Evolutionary conservation across 2,113 vertebrate species (phyloP), one percentile per base, ranked within the genome.

Genomic region (Saimiri boliviensis): DNA sequence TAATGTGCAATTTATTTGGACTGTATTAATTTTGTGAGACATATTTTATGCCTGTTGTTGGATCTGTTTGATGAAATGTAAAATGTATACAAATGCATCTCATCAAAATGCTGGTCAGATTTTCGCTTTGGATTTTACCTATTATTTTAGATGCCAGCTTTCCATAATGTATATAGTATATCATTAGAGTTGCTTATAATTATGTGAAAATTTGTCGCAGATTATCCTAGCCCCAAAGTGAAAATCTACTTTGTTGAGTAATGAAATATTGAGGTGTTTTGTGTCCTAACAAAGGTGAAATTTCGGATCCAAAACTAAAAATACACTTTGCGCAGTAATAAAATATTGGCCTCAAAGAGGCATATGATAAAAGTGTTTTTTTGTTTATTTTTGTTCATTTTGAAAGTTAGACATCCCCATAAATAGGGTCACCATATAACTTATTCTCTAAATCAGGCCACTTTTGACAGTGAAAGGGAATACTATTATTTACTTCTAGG

Each of bases 41-140:
- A 2, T 60, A 37, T 90, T 96, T 95, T 3, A 1, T 89, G 40
- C 25, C 25, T 89, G 32, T 32, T 14, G 60, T 95, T 16, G 63
- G 4, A 37, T 94, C 1, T 68, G 79, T 91, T 97, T 94, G 92
- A 70, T 66, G n/a, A 86, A 60, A 16, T 88, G 12, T 80, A 68
- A 97, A 94, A 37, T 92, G 12, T 27, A 96, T 68, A 88, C n/a
- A 97, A 95, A 96, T 97, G 5, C 47, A 30, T 84, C 45, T 79
- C 23, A 92, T 96, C 52, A 88, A 92, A 97, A 96, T 90, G 17
- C 63, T 91, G 23, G 23, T 92, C 54, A 93, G 2, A 90, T 60
- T 92, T 91, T 96, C 89, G 17, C 89, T 93, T 95, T 95, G 80
- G 30, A 90, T 95, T 93, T 97, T 90, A 58, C 95, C 49, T 54